phyloP scores from a whole-genome alignment of 2,797 vertebrate species.

The Eulemur albifrons region DNA sequence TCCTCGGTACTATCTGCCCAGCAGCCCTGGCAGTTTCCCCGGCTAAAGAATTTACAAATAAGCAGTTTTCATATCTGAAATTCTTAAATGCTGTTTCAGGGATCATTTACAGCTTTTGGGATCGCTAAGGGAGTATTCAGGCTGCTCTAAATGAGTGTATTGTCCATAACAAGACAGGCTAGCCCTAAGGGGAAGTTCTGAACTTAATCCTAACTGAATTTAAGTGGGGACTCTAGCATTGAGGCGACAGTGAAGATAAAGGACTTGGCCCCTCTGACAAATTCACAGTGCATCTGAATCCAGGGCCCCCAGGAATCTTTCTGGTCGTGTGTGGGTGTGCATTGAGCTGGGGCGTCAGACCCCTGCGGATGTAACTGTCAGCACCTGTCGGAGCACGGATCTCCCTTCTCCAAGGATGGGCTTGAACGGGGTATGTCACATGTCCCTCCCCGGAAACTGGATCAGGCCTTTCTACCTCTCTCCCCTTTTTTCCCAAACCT shows the following conservation, averaged over 20 bases:
- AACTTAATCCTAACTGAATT: not conserved
- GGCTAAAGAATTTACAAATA: not conserved
- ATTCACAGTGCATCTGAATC: not conserved
- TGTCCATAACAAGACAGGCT: rapidly evolving
- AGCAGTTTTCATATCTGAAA: not conserved
- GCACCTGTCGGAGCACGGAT: too few species aligned
- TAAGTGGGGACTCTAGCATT: not conserved
- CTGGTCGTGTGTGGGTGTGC: rapidly evolving
- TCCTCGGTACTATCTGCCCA: too few species aligned
- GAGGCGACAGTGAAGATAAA: not conserved
- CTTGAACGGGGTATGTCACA: too few species aligned
- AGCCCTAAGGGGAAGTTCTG: not conserved
- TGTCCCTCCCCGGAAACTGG: rapidly evolving
- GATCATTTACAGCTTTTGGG: not conserved
- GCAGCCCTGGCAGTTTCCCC: not conserved
- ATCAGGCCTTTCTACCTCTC: not conserved
- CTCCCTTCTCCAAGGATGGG: not conserved
- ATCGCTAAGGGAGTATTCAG: not conserved
- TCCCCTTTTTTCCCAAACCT: not conserved
- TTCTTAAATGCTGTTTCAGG: not conserved
- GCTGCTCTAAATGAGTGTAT: rapidly evolving
- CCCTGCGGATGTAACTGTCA: rapidly evolving
- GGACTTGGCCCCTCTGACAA: not conserved
- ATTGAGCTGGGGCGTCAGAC: not conserved
- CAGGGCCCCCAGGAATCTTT: too few species aligned